Percentiles rank a stretch among this genome's conserved stretches.
Evolutionary conservation across 2,888 invertebrate genomes (phyloP).

Genomic region (Metalampra italica): DNA sequence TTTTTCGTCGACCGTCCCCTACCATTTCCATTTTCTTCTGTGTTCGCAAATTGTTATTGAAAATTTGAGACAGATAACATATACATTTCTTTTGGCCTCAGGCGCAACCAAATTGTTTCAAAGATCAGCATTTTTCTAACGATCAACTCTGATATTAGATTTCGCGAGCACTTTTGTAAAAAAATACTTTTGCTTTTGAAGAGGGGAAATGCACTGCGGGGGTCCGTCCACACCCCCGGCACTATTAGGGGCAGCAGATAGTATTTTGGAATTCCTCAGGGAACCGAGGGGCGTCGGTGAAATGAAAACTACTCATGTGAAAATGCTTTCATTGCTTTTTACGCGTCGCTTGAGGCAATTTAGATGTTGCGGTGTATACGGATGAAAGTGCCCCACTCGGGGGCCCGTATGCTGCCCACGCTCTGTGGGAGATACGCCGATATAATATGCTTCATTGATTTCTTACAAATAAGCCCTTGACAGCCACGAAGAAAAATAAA

Average conservation of each 20-base stretch:
- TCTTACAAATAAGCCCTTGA: constrained; percentile 28
- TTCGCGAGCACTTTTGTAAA: constrained; percentile 34
- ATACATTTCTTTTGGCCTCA: not conserved
- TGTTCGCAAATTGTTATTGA: too few relatives aligned
- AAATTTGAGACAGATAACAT: too few relatives aligned
- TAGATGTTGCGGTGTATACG: constrained; percentile 64
- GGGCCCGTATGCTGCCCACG: constrained; percentile 37
- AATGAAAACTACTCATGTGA: constrained; percentile 74
- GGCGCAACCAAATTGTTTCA: constrained; percentile 7
- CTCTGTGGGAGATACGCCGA: constrained; percentile 42
- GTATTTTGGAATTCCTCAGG: constrained; percentile 66
- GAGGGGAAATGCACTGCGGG: constrained; percentile 43
- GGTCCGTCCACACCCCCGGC: constrained; percentile 44
- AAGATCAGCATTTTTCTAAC: constrained; percentile 4
- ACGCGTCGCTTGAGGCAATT: constrained; percentile 72
- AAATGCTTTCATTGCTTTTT: constrained; percentile 76
- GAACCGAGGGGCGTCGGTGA: constrained; percentile 59
- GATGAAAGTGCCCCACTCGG: constrained; percentile 38
- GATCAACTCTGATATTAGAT: constrained; percentile 27
- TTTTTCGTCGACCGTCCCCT: too few relatives aligned
- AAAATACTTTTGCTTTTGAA: constrained; percentile 30
- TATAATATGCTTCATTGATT: constrained; percentile 46
- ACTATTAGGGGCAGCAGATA: constrained; percentile 68
- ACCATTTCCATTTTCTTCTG: too few relatives aligned
- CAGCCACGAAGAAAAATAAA: constrained; percentile 9